A percentile compares a stretch with the other conserved stretches of the same genome.
Evolutionary conservation across 2,888 invertebrate species (phyloP).

Genomic region (Hedya salicella): DNA sequence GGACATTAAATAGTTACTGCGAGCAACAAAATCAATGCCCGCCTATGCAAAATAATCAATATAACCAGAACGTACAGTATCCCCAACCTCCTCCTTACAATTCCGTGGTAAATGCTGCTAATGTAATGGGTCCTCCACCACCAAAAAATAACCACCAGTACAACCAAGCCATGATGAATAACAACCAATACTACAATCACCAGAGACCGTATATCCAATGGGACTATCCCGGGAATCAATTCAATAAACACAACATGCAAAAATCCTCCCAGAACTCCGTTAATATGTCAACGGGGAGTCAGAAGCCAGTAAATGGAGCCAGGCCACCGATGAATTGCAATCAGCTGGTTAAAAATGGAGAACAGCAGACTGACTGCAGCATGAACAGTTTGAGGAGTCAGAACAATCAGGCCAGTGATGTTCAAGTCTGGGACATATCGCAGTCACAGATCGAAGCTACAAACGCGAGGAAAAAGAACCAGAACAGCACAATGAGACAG

Average conservation of each 20-base stretch:
- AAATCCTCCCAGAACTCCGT: slow-evolving; percentile 75
- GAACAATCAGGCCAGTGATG: slow-evolving; percentile 82
- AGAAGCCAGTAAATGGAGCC: slow-evolving; percentile 65
- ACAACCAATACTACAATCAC: slow-evolving; percentile 78
- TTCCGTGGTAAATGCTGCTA: slow-evolving; percentile 72
- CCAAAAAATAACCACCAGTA: slow-evolving; percentile 81
- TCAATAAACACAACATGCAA: slow-evolving; percentile 76
- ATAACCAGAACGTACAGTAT: slow-evolving; percentile 73
- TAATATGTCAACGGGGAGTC: slow-evolving; percentile 79
- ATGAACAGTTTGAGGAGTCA: slow-evolving; percentile 83
- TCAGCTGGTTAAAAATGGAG: slow-evolving; percentile 64
- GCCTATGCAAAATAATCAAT: slow-evolving; percentile 65
- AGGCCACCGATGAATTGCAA: slow-evolving; percentile 63
- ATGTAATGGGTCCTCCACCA: slow-evolving; percentile 80
- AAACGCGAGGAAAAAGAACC: slow-evolving; percentile 76
- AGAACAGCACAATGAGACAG: slow-evolving; percentile 87
- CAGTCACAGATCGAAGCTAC: slow-evolving; percentile 85
- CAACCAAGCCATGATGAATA: slow-evolving; percentile 80
- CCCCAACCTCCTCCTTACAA: slow-evolving; percentile 77
- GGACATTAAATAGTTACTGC: slow-evolving; percentile 72
- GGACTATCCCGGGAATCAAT: slow-evolving; percentile 77
- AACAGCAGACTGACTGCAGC: slow-evolving; percentile 81
- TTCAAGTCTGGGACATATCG: slow-evolving; percentile 89
- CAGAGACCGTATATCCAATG: slow-evolving; percentile 78
- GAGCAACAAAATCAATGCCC: slow-evolving; percentile 67